Conservation (phyloP, 2,888 invertebrate genomes). For the Drosophila mayaguana region DNA sequence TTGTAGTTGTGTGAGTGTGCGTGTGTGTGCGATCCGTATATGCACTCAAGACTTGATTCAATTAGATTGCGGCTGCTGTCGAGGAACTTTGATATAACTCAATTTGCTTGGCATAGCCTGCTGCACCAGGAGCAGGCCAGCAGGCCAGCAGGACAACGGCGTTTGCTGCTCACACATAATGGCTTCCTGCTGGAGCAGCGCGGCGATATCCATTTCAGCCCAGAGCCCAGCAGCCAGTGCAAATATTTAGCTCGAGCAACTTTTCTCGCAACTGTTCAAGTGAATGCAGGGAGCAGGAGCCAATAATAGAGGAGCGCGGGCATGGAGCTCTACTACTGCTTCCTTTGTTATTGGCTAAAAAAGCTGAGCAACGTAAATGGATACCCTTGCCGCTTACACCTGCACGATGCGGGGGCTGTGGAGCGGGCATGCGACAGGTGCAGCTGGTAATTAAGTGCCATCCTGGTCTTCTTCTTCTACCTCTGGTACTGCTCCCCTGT, state of each 20-base stretch:
- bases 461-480: not conserved
- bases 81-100: conserved; percentile 22
- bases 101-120: conserved; percentile 34
- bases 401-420: not conserved
- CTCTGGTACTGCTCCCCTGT: not conserved
- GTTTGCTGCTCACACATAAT: not conserved
- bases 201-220: not conserved
- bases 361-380: conserved; percentile 22
- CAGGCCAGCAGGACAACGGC: too few species aligned
- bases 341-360: conserved; percentile 17
- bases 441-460: conserved; percentile 24
- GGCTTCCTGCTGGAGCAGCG: not conserved
- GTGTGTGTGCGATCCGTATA: conserved; percentile 11
- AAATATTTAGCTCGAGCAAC: conserved; percentile 5
- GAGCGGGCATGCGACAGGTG: conserved; percentile 7
- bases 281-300: conserved; percentile 15
- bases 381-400: not conserved
- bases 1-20: conserved; percentile 10
- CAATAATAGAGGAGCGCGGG: conserved; percentile 9
- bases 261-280: conserved; percentile 10
- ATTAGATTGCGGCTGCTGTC: conserved; percentile 41
- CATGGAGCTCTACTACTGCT: conserved; percentile 1
- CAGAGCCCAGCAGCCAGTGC: not conserved
- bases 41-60: conserved; percentile 43
- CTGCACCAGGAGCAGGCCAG: conserved; percentile 2